These are phyloP conservation scores for Takifugu flavidus DNA, from an alignment of 2,113 vertebrate species.

Conservation along the genomic window DNA sequence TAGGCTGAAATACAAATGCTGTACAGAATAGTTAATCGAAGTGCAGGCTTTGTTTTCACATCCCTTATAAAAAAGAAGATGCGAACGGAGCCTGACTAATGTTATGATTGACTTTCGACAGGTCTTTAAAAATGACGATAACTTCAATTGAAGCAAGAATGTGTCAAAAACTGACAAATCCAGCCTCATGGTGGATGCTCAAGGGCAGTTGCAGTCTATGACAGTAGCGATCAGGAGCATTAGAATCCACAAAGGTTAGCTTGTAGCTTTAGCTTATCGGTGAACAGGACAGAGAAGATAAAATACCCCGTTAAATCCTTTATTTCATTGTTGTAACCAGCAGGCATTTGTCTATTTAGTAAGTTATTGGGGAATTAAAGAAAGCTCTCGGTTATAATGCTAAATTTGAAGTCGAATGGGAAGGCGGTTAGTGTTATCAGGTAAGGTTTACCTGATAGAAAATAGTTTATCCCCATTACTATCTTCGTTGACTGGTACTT, in stretches of 20 bases:
- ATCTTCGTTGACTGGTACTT: too few species aligned
- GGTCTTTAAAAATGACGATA: too few species aligned
- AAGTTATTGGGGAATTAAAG: neutral
- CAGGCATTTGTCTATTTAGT: neutral
- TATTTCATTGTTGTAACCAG: neutral
- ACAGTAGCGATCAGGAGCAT: neutral
- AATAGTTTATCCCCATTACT: too few species aligned
- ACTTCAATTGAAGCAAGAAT: neutral
- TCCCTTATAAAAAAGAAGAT: neutral
- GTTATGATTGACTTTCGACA: slow-evolving; percentile 1
- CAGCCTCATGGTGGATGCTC: accelerated
- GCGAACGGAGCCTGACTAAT: slow-evolving; percentile 34
- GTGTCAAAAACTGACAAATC: neutral
- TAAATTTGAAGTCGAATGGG: too few species aligned
- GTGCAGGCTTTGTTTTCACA: slow-evolving; percentile 42
- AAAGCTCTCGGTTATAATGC: neutral
- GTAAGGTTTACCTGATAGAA: too few species aligned
- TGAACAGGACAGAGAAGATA: neutral
- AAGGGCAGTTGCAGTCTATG: neutral
- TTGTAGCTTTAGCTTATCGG: slow-evolving; percentile 37
- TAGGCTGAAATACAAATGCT: slow-evolving; percentile 6
- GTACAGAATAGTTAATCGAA: neutral
- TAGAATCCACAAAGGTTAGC: slow-evolving; percentile 9
- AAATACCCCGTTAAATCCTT: neutral
- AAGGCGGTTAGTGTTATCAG: too few species aligned